A percentile compares a stretch with the other conserved stretches of the same genome.
These are phyloP conservation scores for Colius striatus DNA, from an alignment of 2,113 vertebrate species.

Conservation along the genomic window DNA sequence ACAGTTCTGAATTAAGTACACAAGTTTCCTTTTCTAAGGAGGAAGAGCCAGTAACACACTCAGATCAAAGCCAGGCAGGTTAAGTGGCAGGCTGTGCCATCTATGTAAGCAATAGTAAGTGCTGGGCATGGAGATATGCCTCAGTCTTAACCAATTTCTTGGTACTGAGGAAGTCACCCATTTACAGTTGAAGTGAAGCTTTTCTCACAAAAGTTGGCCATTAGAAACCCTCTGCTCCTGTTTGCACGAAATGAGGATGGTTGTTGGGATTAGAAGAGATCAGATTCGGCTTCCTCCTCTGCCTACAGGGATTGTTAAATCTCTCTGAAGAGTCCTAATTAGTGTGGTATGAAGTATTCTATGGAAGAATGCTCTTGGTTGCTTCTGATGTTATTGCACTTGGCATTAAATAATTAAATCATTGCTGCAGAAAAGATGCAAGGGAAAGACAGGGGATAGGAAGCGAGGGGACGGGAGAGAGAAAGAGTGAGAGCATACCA, in stretches of 20 bases:
- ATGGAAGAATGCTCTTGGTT: conserved; percentile 42
- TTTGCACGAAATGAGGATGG: background rate
- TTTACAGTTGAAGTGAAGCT: background rate
- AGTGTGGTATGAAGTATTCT: conserved; percentile 20
- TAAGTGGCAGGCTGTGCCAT: background rate
- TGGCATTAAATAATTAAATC: conserved; percentile 63
- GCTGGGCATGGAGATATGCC: background rate
- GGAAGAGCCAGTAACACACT: rapidly evolving
- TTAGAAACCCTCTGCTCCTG: background rate
- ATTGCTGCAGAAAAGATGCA: conserved; percentile 16
- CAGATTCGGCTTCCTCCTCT: conserved; percentile 4
- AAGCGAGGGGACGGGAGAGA: background rate
- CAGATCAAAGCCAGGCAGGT: background rate
- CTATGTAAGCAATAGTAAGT: rapidly evolving
- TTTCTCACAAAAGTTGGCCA: background rate
- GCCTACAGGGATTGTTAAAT: conserved; percentile 34
- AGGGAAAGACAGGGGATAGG: background rate
- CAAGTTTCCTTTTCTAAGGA: background rate
- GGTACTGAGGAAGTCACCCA: background rate
- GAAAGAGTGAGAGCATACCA: background rate
- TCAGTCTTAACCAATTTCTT: background rate
- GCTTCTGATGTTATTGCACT: conserved; percentile 30
- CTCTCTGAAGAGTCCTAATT: conserved; percentile 49
- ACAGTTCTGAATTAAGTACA: background rate
- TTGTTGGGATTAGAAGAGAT: background rate